Evolutionary conservation across 2,797 vertebrate species (phyloP).

Genomic region (Acipenser transmontanus): DNA sequence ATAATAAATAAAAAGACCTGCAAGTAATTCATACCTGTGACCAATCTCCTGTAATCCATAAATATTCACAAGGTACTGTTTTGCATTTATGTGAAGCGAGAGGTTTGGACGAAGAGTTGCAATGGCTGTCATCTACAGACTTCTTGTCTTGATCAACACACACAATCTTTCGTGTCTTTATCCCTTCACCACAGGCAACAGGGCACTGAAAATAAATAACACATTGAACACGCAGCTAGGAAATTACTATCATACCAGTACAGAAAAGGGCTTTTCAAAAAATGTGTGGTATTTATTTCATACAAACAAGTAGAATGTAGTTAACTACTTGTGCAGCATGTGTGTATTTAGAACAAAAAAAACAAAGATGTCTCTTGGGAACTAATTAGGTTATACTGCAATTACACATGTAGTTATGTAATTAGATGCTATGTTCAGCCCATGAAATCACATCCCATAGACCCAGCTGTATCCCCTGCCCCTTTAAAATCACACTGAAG

Average conservation of each 20-base stretch:
- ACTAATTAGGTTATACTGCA: no score
- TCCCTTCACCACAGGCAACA: slow-evolving; percentile 58
- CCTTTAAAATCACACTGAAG: neutral
- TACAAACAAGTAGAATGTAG: no score
- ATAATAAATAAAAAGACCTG: no score
- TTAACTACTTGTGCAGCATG: no score
- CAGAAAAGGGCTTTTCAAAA: no score
- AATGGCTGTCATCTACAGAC: slow-evolving; percentile 65
- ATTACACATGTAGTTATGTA: no score
- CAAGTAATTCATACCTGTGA: slow-evolving; percentile 64
- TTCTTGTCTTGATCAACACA: slow-evolving; percentile 55
- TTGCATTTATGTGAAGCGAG: slow-evolving; percentile 54
- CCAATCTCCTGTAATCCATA: slow-evolving; percentile 72
- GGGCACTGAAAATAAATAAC: slow-evolving; percentile 61
- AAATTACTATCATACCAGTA: no score
- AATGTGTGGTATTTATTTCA: no score
- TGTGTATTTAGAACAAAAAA: no score
- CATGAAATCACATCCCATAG: neutral
- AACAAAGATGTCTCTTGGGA: no score
- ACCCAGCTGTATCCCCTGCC: slow-evolving; percentile 5
- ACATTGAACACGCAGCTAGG: neutral
- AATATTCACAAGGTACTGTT: slow-evolving; percentile 54
- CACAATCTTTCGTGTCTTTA: slow-evolving; percentile 53
- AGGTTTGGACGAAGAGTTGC: slow-evolving; percentile 58
- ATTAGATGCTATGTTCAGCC: no score